phyloP scores from a whole-genome alignment of 2,797 vertebrate species.

The Helarctos malayanus region DNA sequence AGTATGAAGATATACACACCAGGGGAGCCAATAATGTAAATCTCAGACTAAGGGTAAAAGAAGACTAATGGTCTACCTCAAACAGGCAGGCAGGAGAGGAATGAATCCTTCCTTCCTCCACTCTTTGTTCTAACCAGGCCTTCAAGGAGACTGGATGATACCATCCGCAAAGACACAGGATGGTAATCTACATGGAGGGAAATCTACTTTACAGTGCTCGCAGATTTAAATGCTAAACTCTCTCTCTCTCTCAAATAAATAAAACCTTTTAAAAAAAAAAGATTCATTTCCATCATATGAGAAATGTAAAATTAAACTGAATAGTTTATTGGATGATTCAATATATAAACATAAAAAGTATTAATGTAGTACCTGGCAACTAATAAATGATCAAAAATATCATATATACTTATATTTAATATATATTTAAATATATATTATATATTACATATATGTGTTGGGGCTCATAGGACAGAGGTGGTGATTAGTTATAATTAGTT shows the following conservation, averaged over 20 bases:
- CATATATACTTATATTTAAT: background rate
- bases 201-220: background rate
- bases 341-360: background rate
- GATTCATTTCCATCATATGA: background rate
- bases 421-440: background rate
- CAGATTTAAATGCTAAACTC: background rate
- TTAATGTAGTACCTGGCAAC: background rate
- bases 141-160: background rate
- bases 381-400: background rate
- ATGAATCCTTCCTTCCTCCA: background rate
- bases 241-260: no score
- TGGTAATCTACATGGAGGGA: background rate
- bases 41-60: background rate
- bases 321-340: background rate
- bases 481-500: background rate
- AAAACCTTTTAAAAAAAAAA: no score
- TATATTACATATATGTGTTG: background rate
- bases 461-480: background rate
- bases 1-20: background rate
- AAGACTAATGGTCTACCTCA: background rate
- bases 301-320: background rate
- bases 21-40: background rate
- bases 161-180: background rate
- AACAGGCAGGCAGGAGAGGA: background rate
- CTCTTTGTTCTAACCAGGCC: background rate